Evolutionary conservation across 2,888 invertebrate genomes (phyloP).

Genomic region (Pheosia tremula): DNA sequence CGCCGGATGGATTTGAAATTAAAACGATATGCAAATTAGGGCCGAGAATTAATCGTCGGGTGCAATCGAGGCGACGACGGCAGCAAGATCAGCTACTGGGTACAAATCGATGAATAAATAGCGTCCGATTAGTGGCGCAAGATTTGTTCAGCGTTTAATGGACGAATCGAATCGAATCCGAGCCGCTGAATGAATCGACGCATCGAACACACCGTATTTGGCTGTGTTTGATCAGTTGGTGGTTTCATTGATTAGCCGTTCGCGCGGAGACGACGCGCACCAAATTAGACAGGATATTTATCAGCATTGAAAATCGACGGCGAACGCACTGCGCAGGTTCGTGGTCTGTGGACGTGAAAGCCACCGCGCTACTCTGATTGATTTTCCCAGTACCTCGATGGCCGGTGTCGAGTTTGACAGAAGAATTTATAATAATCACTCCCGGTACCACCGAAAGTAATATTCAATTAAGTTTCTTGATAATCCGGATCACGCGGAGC

Average conservation of each 20-base stretch:
- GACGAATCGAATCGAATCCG: conserved; percentile 65
- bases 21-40: conserved; percentile 80
- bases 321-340: conserved; percentile 9
- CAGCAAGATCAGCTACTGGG: conserved; percentile 70
- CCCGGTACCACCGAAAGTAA: conserved; percentile 71
- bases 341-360: conserved; percentile 48
- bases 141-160: conserved; percentile 67
- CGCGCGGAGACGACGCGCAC: conserved; percentile 47
- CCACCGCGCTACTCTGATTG: conserved; percentile 61
- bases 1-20: conserved; percentile 80
- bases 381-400: conserved; percentile 52
- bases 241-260: conserved; percentile 61
- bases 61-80: conserved; percentile 75
- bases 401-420: conserved; percentile 60
- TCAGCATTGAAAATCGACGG: conserved; percentile 29
- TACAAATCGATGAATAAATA: conserved; percentile 80
- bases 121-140: conserved; percentile 70
- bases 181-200: conserved; percentile 64
- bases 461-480: conserved; percentile 79
- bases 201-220: conserved; percentile 59
- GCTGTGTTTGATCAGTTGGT: conserved; percentile 58
- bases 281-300: conserved; percentile 44
- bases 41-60: conserved; percentile 73
- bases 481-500: conserved; percentile 73
- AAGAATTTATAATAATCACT: conserved; percentile 71